Percentiles rank a stretch among this genome's conserved stretches.
Evolutionary conservation across 23 tunicate genomes (phyloP).

Genomic region (Clavelina lepadiformis): DNA sequence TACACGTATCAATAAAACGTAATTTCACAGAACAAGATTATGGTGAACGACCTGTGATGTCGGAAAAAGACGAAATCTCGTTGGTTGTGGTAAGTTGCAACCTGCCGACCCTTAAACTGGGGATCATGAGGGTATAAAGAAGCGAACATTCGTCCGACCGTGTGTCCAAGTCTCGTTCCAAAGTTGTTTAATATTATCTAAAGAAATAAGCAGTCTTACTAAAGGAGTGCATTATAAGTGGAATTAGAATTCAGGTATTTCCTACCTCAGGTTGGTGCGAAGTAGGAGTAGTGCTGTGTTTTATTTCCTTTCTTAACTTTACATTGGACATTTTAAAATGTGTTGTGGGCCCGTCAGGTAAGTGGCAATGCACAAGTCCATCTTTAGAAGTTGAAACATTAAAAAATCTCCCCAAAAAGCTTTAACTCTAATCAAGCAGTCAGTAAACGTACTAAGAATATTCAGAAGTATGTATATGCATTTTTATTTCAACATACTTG

Average conservation of each 20-base stretch:
- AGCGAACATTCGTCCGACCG: constrained; percentile 92
- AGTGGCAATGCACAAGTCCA: constrained; percentile 72
- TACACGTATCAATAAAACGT: too few species aligned
- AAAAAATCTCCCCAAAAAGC: too few species aligned
- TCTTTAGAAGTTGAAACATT: too few species aligned
- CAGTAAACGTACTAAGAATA: too few species aligned
- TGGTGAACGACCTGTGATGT: constrained; percentile 42
- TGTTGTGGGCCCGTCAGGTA: constrained; percentile 97
- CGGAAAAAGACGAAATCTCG: constrained; percentile 92
- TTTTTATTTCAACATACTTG: constrained; percentile 42
- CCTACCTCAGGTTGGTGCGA: constrained; percentile 83
- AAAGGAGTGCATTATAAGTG: too few species aligned
- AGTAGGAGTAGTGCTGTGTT: constrained; percentile 52
- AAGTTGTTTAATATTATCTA: constrained; percentile 79
- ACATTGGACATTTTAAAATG: constrained; percentile 93
- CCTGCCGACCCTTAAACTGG: constrained; percentile 93
- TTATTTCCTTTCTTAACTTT: constrained; percentile 66
- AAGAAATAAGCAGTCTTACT: too few species aligned
- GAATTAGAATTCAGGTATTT: background rate
- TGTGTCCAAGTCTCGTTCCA: constrained; percentile 79
- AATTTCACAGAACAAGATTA: background rate
- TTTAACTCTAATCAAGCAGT: too few species aligned
- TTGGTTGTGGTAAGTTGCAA: constrained; percentile 97
- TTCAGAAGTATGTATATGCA: too few species aligned
- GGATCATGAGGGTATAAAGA: constrained; percentile 91